These are phyloP conservation scores for Drosophila birchii DNA, from an alignment of 2,888 invertebrate species.

Conservation along the genomic window DNA sequence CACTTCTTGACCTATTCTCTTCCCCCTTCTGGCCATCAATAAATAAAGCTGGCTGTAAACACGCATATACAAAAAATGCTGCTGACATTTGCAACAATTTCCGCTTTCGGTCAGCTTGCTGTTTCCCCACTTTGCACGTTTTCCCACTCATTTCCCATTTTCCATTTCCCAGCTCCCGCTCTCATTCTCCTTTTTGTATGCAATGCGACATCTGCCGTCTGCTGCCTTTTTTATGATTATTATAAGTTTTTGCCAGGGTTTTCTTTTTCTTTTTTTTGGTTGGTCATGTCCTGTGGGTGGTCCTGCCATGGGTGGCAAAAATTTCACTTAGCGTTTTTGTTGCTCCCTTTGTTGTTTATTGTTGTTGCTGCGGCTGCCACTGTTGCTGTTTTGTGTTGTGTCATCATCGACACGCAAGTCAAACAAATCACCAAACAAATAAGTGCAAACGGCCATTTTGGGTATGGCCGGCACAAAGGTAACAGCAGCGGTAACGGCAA, in stretches of 20 bases:
- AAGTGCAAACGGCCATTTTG: constrained; percentile 55
- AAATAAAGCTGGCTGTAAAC: constrained; percentile 44
- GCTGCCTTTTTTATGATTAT: constrained; percentile 70
- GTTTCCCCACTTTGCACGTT: constrained; percentile 38
- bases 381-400: constrained; percentile 66
- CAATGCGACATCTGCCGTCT: constrained; percentile 48
- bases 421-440: constrained; percentile 81
- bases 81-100: constrained; percentile 79
- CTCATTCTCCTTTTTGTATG: constrained; percentile 30
- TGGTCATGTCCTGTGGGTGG: constrained; percentile 14
- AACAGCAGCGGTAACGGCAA: constrained; percentile 12
- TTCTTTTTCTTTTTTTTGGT: constrained; percentile 9
- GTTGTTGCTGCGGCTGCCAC: constrained; percentile 11
- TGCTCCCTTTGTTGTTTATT: constrained; percentile 27
- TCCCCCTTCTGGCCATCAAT: constrained; percentile 23
- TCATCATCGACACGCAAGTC: constrained; percentile 82
- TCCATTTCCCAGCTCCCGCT: not conserved
- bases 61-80: constrained; percentile 48
- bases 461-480: constrained; percentile 30
- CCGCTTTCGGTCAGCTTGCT: constrained; percentile 71
- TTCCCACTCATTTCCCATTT: not conserved
- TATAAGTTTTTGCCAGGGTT: constrained; percentile 46
- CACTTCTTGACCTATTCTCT: constrained; percentile 9
- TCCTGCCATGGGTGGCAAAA: constrained; percentile 30
- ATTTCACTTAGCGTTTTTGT: constrained; percentile 59